Conservation (phyloP, 2,113 vertebrate species). For the Platysteira castanea region DNA sequence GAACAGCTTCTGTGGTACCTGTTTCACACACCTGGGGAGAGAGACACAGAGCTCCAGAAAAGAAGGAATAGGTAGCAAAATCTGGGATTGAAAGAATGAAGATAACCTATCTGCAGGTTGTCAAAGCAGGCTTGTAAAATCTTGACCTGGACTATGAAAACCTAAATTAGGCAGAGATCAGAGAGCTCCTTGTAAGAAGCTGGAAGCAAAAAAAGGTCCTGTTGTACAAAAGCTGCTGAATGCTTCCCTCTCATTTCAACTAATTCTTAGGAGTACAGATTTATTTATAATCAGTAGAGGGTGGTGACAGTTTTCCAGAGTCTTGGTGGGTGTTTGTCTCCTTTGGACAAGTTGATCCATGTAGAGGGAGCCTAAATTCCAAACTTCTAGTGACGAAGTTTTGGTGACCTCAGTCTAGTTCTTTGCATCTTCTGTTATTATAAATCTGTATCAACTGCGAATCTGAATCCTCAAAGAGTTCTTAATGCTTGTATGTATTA, state of each 20-base stretch:
- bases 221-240: not conserved
- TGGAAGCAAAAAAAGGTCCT: not conserved
- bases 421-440: not conserved
- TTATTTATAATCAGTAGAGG: not conserved
- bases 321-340: fast-evolving
- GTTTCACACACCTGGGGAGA: no score
- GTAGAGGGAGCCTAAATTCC: not conserved
- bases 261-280: not conserved
- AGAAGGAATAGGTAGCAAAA: not conserved
- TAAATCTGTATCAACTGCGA: not conserved
- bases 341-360: not conserved
- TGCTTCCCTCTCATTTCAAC: not conserved
- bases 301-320: not conserved
- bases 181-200: fast-evolving
- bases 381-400: not conserved
- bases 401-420: not conserved
- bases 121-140: not conserved
- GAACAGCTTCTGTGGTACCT: not conserved
- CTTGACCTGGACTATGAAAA: not conserved
- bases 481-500: not conserved
- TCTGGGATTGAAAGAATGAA: not conserved
- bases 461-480: not conserved
- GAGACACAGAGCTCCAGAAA: not conserved
- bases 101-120: not conserved
- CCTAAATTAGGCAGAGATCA: fast-evolving